phyloP scores from a whole-genome alignment of 2,113 vertebrate species.

The Cyprinodon variegatus region DNA sequence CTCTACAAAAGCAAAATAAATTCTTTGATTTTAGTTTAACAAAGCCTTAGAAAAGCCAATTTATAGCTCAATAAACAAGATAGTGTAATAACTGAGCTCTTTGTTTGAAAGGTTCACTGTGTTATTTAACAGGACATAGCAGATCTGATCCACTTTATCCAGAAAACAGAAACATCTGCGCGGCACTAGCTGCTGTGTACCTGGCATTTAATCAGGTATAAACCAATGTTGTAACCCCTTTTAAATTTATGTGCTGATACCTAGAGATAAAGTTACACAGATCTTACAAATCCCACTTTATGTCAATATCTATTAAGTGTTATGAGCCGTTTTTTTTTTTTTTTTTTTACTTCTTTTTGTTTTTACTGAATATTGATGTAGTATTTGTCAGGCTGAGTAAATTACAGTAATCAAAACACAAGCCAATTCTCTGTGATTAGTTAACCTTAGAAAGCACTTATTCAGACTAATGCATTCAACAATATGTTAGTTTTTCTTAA shows the following conservation, averaged over 20 bases:
- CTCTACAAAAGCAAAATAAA: slow-evolving; percentile 57
- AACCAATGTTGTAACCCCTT: slow-evolving; percentile 4
- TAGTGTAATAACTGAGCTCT: slow-evolving; percentile 58
- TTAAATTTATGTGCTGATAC: neutral
- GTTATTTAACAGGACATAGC: slow-evolving; percentile 49
- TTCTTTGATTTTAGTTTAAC: slow-evolving; percentile 63
- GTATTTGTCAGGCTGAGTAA: slow-evolving; percentile 27
- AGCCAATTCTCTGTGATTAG: slow-evolving; percentile 8
- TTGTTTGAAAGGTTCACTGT: slow-evolving; percentile 44
- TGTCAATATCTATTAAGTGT: neutral
- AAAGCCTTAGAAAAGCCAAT: slow-evolving; percentile 53
- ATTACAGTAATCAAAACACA: slow-evolving; percentile 29
- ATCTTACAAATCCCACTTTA: slow-evolving; percentile 1
- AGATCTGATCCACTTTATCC: slow-evolving; percentile 36
- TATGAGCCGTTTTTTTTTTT: neutral
- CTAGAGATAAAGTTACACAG: neutral
- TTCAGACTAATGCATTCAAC: neutral
- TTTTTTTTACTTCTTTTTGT: neutral
- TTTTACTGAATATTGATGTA: slow-evolving; percentile 10
- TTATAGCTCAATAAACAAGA: slow-evolving; percentile 66
- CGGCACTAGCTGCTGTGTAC: neutral
- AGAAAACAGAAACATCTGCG: slow-evolving; percentile 24
- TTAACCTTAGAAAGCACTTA: slow-evolving; percentile 10
- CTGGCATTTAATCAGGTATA: slow-evolving; percentile 6
- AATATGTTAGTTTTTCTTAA: slow-evolving; percentile 9